Base-by-base conservation (phyloP, 2,888 invertebrate genomes). In the Lasioglossum leucozonium region DNA sequence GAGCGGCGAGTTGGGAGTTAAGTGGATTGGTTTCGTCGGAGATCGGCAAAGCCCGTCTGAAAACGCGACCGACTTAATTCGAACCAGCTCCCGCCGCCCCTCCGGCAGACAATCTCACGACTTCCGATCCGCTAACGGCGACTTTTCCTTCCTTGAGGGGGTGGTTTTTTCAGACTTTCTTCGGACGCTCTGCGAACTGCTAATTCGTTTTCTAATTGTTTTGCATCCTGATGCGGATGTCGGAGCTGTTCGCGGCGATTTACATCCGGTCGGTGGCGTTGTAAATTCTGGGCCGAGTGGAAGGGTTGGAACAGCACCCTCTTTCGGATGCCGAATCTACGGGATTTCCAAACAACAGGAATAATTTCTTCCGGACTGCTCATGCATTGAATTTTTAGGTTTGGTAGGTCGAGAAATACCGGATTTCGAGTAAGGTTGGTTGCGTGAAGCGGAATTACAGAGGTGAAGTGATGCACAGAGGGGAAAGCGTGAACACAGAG, bases 11-110 rank as follows among this genome's bases (percentile, higher is more conserved):
- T 83, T 86, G 80, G 74, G 77, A 88, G 89, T 92, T 94, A 94
- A 94, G 94, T 94, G 94, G 94, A 94, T 94, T 94, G 94, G 92
- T 93, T 94, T 94, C 93, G 91, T 90, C 86, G 87, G 74, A 77
- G 77, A 82, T 82, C 87, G 76, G 76, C 73, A 77, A n/a, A 79
- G 80, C 78, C 74, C 75, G 84, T 72, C 79, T 81, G 18, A 26
- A 72, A 80, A 81, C 81, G 82, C 87, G 84, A 81, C 71, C 82
- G 84, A 81, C 87, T 90, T 90, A 90, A 90, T 90, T 89, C 85
- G 78, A 77, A 47, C 42, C 71, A 30, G 16, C 74, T 40, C 58
- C n/a, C n/a, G n/a, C n/a, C n/a, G n/a, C 75, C 71, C 75, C n/a
- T 6, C 73, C 44, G 42, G 44, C 79, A 67, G 55, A 55, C 72